These are phyloP conservation scores for Tiliacea citrago DNA, from an alignment of 2,888 invertebrate species.

Conservation along the genomic window DNA sequence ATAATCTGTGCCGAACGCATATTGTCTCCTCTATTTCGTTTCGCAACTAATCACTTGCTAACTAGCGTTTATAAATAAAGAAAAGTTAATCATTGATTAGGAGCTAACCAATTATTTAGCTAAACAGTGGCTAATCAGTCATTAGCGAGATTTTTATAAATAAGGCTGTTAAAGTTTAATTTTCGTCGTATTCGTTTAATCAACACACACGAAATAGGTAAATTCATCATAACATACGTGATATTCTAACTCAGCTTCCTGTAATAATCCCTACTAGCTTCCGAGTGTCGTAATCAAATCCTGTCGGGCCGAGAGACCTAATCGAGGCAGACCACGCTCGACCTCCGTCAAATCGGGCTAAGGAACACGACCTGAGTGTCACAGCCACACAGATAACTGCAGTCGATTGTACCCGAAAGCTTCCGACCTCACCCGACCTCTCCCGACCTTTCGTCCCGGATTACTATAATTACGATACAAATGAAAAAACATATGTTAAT, in stretches of 20 bases:
- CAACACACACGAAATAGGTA: slow-evolving; percentile 50
- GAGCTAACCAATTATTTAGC: no score
- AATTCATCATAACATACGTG: slow-evolving; percentile 66
- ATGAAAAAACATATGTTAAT: slow-evolving; percentile 26
- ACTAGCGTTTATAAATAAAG: no score
- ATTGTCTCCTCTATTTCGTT: no score
- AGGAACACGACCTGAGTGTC: slow-evolving; percentile 82
- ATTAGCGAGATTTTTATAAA: no score
- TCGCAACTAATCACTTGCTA: no score
- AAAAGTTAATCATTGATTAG: no score
- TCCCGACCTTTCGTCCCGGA: slow-evolving; percentile 29
- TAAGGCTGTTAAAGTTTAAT: no score
- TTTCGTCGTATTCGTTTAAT: no score
- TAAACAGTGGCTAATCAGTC: no score
- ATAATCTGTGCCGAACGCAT: no score
- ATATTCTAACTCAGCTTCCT: slow-evolving; percentile 62
- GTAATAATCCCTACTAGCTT: slow-evolving; percentile 74
- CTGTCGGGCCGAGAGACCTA: slow-evolving; percentile 79
- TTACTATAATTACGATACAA: slow-evolving; percentile 28
- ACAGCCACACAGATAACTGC: slow-evolving; percentile 77
- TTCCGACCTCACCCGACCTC: slow-evolving; percentile 44
- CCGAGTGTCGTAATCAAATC: slow-evolving; percentile 82
- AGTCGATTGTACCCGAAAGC: slow-evolving; percentile 51
- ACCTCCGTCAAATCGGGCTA: slow-evolving; percentile 85
- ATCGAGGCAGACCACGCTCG: slow-evolving; percentile 84